Percentiles rank a stretch among this genome's conserved stretches.
phyloP scores from a whole-genome alignment of 2,888 invertebrate genomes.

The Tipula unca region DNA sequence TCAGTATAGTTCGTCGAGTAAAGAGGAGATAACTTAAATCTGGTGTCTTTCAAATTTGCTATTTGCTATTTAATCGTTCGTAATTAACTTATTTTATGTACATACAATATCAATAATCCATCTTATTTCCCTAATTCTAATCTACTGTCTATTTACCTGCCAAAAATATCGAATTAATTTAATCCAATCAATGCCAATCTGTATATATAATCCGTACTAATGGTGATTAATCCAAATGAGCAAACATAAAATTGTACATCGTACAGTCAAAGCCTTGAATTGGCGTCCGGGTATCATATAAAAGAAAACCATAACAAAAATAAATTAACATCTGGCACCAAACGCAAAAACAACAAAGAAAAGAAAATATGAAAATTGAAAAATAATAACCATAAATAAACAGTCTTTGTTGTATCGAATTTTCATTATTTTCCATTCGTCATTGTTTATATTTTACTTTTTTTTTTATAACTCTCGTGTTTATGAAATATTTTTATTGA shows the following conservation, averaged over 20 bases:
- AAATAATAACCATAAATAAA: not conserved
- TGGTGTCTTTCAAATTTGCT: too few relatives aligned
- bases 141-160: not conserved
- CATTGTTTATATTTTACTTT: not conserved
- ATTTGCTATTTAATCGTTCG: too few relatives aligned
- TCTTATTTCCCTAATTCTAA: too few relatives aligned
- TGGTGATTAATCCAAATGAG: not conserved
- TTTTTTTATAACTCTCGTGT: not conserved
- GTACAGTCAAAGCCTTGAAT: not conserved
- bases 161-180: not conserved
- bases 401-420: not conserved
- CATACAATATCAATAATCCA: too few relatives aligned
- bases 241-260: not conserved
- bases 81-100: too few relatives aligned
- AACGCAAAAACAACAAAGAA: not conserved
- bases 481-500: not conserved
- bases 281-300: not conserved
- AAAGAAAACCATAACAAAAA: not conserved
- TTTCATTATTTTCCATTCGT: not conserved
- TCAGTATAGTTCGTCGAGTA: too few relatives aligned
- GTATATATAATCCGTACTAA: not conserved
- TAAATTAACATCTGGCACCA: not conserved
- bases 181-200: not conserved
- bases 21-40: too few relatives aligned
- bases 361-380: not conserved